A percentile compares a stretch with the other conserved stretches of the same genome.
phyloP scores from a whole-genome alignment of 2,113 vertebrate genomes.

The Eulemur rufifrons region DNA sequence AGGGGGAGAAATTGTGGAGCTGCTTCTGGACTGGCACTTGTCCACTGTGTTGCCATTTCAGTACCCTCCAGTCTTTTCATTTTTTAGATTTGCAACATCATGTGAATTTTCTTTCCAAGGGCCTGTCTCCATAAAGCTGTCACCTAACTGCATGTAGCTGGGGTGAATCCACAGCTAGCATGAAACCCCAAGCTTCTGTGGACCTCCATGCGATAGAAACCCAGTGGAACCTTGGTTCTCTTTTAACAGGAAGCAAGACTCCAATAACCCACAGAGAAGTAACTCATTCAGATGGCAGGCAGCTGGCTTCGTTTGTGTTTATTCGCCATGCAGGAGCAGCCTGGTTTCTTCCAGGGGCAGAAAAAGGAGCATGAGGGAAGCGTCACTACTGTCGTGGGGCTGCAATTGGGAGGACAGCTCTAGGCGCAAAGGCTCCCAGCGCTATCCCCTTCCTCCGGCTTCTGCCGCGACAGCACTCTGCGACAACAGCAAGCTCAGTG shows the following conservation, averaged over 20 bases:
- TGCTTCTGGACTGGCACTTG: background rate
- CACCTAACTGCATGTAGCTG: background rate
- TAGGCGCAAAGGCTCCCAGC: fast-evolving
- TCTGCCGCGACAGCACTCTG: background rate
- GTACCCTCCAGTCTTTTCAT: background rate
- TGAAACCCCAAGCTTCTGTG: background rate
- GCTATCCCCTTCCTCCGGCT: fast-evolving
- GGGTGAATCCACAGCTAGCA: background rate
- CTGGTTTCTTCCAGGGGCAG: background rate
- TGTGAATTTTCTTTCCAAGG: background rate
- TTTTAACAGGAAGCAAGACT: background rate
- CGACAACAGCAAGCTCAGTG: background rate
- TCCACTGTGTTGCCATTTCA: background rate
- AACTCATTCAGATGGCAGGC: fast-evolving
- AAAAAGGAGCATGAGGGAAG: background rate
- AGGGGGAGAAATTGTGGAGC: fast-evolving
- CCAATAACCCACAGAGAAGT: background rate
- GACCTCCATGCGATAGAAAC: too few species aligned
- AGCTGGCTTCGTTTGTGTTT: background rate
- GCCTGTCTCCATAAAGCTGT: background rate
- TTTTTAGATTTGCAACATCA: background rate
- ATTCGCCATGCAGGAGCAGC: background rate
- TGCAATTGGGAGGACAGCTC: background rate
- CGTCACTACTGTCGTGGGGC: fast-evolving
- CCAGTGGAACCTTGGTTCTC: background rate